A percentile compares a stretch with the other conserved stretches of the same genome.
Conservation (phyloP, 1,140 invertebrate species). For the Ridgeia piscesae region DNA sequence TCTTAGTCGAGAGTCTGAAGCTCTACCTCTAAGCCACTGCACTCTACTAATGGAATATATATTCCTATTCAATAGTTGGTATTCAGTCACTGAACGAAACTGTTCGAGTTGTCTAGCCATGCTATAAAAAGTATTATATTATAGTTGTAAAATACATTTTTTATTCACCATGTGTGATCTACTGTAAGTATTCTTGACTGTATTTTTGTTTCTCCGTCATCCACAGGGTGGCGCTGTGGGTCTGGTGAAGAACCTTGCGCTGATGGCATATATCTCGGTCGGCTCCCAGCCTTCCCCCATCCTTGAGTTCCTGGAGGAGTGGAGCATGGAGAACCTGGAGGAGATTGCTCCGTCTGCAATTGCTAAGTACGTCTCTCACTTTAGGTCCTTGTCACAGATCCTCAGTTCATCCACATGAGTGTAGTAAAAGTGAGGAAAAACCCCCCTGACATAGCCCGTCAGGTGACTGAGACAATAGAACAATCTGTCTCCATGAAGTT, state of each 20-base stretch:
- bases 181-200: not conserved
- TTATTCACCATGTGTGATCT: not conserved
- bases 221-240: conserved; percentile 66
- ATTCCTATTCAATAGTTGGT: too few relatives aligned
- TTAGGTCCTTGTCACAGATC: not conserved
- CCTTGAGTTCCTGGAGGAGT: conserved; percentile 99
- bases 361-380: conserved; percentile 66
- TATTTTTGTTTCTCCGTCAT: conserved; percentile 2
- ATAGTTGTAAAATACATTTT: not conserved
- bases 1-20: too few relatives aligned
- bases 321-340: conserved; percentile 99
- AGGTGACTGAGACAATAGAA: too few relatives aligned
- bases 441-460: too few relatives aligned
- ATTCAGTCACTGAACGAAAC: not conserved
- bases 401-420: too few relatives aligned
- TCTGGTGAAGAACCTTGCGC: conserved; percentile 94
- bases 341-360: conserved; percentile 96
- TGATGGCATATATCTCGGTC: conserved; percentile 99
- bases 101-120: not conserved
- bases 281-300: conserved; percentile 97
- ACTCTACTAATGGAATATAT: too few relatives aligned
- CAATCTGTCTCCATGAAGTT: too few relatives aligned
- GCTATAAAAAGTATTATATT: not conserved
- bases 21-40: too few relatives aligned
- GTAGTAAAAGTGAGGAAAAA: too few relatives aligned